These are phyloP conservation scores for Diarsia brunnea DNA, from an alignment of 2,888 invertebrate species.

Conservation along the genomic window DNA sequence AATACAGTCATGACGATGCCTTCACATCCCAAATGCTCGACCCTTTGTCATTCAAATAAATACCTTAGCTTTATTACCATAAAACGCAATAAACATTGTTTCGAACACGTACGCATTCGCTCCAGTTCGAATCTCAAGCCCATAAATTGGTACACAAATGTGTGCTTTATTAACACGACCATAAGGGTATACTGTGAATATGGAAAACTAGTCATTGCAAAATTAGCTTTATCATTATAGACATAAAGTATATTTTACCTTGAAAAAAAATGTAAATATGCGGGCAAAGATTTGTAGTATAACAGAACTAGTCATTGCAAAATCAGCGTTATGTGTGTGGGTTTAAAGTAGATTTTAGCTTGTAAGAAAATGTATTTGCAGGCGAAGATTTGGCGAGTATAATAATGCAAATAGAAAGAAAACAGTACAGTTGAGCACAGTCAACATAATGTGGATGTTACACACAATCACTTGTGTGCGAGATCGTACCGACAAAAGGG, in stretches of 20 bases:
- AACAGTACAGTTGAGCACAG: constrained; percentile 43
- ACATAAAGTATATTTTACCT: too few relatives aligned
- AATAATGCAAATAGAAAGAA: constrained; percentile 56
- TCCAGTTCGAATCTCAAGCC: constrained; percentile 22
- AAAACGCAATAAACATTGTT: constrained; percentile 42
- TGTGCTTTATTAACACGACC: constrained; percentile 16
- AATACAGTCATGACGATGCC: constrained; percentile 41
- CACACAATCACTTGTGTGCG: constrained; percentile 19
- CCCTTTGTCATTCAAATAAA: constrained; percentile 52
- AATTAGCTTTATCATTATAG: too few relatives aligned
- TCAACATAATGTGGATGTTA: constrained; percentile 41
- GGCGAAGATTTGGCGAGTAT: constrained; percentile 52
- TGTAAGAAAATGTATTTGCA: not conserved
- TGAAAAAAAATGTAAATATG: too few relatives aligned
- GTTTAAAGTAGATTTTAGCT: not conserved
- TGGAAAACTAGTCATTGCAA: too few relatives aligned
- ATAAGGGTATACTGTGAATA: constrained; percentile 26
- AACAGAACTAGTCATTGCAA: not conserved
- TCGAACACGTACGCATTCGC: constrained; percentile 51
- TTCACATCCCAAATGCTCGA: constrained; percentile 37
- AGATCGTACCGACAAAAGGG: not conserved
- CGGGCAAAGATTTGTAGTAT: too few relatives aligned
- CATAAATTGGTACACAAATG: constrained; percentile 35
- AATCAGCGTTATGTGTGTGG: not conserved
- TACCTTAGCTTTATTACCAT: constrained; percentile 38